A percentile compares a stretch with the other conserved stretches of the same genome.
phyloP scores from a whole-genome alignment of 2,113 vertebrate genomes.

The Pipra filicauda region DNA sequence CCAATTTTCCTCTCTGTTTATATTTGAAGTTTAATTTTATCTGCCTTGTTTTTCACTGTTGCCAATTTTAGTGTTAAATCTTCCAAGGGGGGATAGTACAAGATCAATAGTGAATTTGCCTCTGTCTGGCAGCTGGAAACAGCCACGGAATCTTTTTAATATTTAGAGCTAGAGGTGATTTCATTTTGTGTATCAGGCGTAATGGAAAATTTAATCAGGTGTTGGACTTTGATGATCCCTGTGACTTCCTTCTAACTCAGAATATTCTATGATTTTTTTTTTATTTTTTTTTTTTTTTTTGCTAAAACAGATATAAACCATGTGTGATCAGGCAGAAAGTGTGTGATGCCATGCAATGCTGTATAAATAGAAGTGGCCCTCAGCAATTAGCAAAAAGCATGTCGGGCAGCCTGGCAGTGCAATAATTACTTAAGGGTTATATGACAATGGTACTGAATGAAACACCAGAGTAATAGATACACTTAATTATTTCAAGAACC shows the following conservation, averaged over 20 bases:
- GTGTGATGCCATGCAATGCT: background rate
- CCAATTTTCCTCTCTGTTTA: background rate
- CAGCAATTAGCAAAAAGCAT: background rate
- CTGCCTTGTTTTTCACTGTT: background rate
- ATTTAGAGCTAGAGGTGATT: background rate
- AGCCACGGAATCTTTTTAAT: background rate
- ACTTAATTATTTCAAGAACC: background rate
- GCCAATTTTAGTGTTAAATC: background rate
- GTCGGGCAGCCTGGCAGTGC: background rate
- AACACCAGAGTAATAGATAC: background rate
- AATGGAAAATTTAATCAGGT: background rate
- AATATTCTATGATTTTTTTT: background rate
- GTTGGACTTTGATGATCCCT: background rate
- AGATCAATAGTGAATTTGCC: background rate
- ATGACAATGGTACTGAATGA: background rate
- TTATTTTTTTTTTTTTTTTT: background rate
- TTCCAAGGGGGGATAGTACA: background rate
- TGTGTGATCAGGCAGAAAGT: background rate
- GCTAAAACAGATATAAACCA: background rate
- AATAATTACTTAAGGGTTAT: background rate
- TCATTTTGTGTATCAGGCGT: background rate
- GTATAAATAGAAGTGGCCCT: background rate
- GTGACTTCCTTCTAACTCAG: background rate
- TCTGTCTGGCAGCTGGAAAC: background rate
- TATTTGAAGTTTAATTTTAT: background rate